A percentile compares a stretch with the other conserved stretches of the same genome.
These are phyloP conservation scores for Phaethon lepturus DNA, from an alignment of 2,113 vertebrate species.

Conservation along the genomic window DNA sequence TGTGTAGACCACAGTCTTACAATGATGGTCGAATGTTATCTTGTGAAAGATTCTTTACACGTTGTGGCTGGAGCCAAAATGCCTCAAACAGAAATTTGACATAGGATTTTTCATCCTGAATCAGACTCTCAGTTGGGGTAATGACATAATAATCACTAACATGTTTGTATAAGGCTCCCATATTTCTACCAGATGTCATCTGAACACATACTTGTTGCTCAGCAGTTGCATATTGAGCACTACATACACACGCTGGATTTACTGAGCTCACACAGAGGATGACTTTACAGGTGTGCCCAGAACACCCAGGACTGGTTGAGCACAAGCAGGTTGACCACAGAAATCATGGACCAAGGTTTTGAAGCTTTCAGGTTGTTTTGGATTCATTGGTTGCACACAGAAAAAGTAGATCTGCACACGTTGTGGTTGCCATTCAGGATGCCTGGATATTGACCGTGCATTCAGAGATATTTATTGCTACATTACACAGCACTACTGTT, in stretches of 20 bases:
- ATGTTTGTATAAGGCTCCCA: background rate
- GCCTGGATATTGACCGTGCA: accelerated
- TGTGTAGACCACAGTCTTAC: background rate
- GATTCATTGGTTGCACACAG: background rate
- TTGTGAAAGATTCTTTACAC: background rate
- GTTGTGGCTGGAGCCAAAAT: background rate
- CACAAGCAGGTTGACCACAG: background rate
- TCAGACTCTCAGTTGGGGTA: background rate
- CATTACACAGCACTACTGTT: background rate
- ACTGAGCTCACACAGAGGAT: background rate
- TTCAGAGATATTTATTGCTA: background rate
- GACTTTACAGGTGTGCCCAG: background rate
- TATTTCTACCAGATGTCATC: background rate
- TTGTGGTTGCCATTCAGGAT: background rate
- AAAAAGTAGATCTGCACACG: background rate
- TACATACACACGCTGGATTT: accelerated
- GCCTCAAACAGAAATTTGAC: background rate
- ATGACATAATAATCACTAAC: background rate
- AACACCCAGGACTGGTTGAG: background rate
- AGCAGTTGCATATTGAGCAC: background rate
- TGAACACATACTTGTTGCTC: accelerated
- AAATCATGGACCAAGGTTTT: background rate
- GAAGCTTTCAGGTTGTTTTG: background rate
- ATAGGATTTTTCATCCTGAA: background rate
- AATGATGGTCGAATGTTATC: background rate